Conservation (phyloP, 2,797 vertebrate species). For the Pelobates cultripes region DNA sequence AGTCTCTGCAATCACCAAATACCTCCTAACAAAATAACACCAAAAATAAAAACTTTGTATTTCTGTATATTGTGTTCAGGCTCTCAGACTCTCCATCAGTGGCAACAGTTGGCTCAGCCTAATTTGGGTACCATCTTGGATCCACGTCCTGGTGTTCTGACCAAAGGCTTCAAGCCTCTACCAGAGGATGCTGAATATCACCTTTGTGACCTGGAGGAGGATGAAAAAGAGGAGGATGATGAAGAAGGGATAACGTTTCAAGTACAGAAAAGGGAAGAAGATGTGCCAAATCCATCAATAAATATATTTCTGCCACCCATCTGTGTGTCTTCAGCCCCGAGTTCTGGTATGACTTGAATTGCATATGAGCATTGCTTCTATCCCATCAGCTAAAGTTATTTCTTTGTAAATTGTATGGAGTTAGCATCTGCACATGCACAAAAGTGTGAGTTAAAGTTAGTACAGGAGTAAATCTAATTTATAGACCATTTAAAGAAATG, state of each 20-base stretch:
- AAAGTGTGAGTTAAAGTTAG: too few relatives aligned
- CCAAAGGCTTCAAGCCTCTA: slow-evolving; percentile 90
- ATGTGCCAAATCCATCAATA: slow-evolving; percentile 59
- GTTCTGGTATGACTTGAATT: slow-evolving; percentile 67
- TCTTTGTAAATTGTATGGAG: too few relatives aligned
- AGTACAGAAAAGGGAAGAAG: slow-evolving; percentile 77
- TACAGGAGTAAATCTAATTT: too few relatives aligned
- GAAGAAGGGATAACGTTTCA: slow-evolving; percentile 89
- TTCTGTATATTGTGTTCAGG: slow-evolving; percentile 68
- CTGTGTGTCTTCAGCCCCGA: slow-evolving; percentile 63
- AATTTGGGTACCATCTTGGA: slow-evolving; percentile 95
- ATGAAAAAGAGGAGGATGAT: slow-evolving; percentile 76
- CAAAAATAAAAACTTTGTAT: neutral
- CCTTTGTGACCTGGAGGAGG: slow-evolving; percentile 93
- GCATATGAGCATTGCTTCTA: too few relatives aligned
- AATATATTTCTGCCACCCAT: slow-evolving; percentile 73
- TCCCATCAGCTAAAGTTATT: too few relatives aligned
- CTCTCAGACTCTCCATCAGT: slow-evolving; percentile 94
- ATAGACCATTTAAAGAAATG: too few relatives aligned
- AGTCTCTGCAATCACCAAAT: too few relatives aligned
- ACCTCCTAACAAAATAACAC: too few relatives aligned
- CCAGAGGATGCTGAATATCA: slow-evolving; percentile 78
- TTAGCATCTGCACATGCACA: too few relatives aligned
- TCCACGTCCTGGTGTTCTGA: slow-evolving; percentile 92
- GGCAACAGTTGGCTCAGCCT: slow-evolving; percentile 97